A percentile compares a stretch with the other conserved stretches of the same genome.
phyloP scores from a whole-genome alignment of 2,113 vertebrate genomes.

The Glaucidium brasilianum region DNA sequence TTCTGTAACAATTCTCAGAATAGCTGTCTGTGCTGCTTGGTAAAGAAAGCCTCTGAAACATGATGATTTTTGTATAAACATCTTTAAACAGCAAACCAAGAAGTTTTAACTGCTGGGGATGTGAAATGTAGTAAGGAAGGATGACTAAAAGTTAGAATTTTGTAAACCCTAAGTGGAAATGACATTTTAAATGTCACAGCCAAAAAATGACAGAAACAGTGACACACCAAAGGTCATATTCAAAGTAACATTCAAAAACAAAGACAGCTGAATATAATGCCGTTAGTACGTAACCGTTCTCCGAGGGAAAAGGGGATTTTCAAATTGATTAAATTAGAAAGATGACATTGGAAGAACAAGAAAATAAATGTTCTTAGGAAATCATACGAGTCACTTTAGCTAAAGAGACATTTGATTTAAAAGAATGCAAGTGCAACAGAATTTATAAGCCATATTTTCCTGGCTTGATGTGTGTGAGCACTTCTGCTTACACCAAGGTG shows the following conservation, averaged over 20 bases:
- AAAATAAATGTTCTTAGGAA: conserved; percentile 43
- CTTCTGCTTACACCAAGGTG: neutral
- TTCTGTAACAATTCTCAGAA: conserved; percentile 6
- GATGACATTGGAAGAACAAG: conserved; percentile 21
- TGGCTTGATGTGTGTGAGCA: neutral
- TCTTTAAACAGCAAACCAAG: conserved; percentile 47
- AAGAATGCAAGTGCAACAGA: neutral
- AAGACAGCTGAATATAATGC: conserved; percentile 54
- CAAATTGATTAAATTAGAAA: conserved; percentile 57
- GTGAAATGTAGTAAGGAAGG: conserved; percentile 44
- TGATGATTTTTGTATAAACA: conserved; percentile 15
- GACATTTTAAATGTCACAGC: conserved; percentile 72
- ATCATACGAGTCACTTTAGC: conserved; percentile 17
- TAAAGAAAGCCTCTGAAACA: neutral
- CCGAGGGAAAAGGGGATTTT: conserved; percentile 42
- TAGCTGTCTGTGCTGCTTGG: neutral
- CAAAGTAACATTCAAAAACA: conserved; percentile 61
- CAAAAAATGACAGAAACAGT: conserved; percentile 63
- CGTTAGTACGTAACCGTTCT: conserved; percentile 11
- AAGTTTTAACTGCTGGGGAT: conserved; percentile 51
- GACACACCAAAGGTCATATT: conserved; percentile 68
- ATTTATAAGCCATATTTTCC: neutral
- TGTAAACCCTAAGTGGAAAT: conserved; percentile 62
- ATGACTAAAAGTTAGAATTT: conserved; percentile 60
- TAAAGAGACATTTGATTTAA: conserved; percentile 36